These are phyloP conservation scores for Hypomesus transpacificus DNA, from an alignment of 2,113 vertebrate species.

Conservation along the genomic window DNA sequence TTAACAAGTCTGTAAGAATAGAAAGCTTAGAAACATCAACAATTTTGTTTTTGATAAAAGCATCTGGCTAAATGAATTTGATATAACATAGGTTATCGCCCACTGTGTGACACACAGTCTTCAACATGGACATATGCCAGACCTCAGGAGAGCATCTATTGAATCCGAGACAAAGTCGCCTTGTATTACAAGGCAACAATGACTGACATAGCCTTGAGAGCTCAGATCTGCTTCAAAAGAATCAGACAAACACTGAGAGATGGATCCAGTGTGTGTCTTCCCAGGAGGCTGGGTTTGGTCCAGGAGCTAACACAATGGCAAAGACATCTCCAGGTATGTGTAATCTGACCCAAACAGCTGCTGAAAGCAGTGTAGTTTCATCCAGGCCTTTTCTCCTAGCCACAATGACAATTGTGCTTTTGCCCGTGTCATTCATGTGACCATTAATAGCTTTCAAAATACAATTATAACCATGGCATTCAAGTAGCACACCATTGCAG, in stretches of 20 bases:
- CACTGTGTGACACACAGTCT: background rate
- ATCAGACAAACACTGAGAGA: constrained; percentile 15
- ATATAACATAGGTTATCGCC: background rate
- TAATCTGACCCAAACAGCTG: constrained; percentile 59
- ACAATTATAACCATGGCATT: background rate
- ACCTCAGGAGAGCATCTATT: constrained; percentile 38
- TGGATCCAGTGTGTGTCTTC: constrained; percentile 8
- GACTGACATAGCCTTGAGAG: constrained; percentile 14
- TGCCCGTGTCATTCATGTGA: constrained; percentile 20
- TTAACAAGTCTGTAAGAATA: too few relatives aligned
- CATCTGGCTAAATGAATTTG: constrained; percentile 25
- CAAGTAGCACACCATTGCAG: background rate
- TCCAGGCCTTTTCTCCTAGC: constrained; percentile 29
- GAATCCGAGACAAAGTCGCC: constrained; percentile 40
- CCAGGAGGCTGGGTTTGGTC: constrained; percentile 26
- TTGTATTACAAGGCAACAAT: constrained; percentile 17
- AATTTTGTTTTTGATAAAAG: too few relatives aligned
- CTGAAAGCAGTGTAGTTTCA: constrained; percentile 9
- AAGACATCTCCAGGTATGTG: constrained; percentile 31
- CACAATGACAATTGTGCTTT: constrained; percentile 43
- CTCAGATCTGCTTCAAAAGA: constrained; percentile 28
- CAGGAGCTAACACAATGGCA: constrained; percentile 13
- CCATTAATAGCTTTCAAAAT: constrained; percentile 47
- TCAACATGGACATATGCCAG: constrained; percentile 21
- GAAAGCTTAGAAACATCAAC: too few relatives aligned